Evolutionary conservation across 1,140 invertebrate genomes (phyloP), one percentile per base, ranked within the genome.

Genomic region (Nilaparvata lugens): DNA sequence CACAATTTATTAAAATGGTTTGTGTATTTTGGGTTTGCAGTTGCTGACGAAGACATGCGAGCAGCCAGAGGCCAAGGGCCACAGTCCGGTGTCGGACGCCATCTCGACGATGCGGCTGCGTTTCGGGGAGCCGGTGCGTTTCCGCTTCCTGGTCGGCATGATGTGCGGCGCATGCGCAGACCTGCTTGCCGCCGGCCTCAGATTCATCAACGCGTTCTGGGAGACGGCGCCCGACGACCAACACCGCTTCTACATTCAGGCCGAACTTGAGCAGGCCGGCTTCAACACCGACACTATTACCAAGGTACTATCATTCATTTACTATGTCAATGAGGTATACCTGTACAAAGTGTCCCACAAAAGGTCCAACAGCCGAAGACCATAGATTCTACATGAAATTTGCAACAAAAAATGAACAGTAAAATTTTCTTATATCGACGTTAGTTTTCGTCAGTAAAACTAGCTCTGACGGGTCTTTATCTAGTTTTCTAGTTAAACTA

Each of bases 51-150:
- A 84, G 69, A 83, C 86, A 23, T 91, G 88, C 73, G 83, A 86
- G 68, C 80, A 83, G 38, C 78, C 83, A 2, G 69, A 64, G 60
- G 71, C 72, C 67, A 65, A 75, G 66, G 91, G 91, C 5, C 89
- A 92, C 73, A 80, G 81, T 0, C 83, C 87, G 60, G 88, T 95
- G 11, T 88, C 92, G 0, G 93, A 97, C 72, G 91, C 93, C 0
- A 81, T 96, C 58, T 91, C 91, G 0, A 93, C 91, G 0, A 76
- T 96, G 42, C 81, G 93, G 14, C 75, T 97, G 0, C 79, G 91
- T 31, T 93, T 92, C 69, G 93, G 91, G 19, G 93, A 97, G 71
- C 90, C 92, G 0, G 92, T 94, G 3, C 79, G 93, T 65, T 96
- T 95, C 74, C 82, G 93, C 56, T 87, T 96, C 68, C 79, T 96